Evolutionary conservation across 2,888 invertebrate species (phyloP), one percentile per base, ranked within the genome.

Genomic region (Tipula unca): DNA sequence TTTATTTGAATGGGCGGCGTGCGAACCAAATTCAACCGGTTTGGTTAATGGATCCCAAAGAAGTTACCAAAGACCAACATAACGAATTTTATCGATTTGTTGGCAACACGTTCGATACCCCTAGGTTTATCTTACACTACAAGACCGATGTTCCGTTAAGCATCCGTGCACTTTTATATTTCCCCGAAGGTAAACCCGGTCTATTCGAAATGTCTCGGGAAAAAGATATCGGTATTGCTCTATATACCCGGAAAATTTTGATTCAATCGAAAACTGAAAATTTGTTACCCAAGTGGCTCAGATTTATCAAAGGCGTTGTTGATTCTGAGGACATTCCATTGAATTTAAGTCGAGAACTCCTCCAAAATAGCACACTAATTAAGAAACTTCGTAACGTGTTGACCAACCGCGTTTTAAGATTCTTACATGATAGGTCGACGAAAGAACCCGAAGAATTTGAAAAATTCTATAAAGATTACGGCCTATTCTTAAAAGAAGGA

Each of bases 251-350:
- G 85, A 98, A 98, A 91, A 95, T 99, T 86, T 92, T 99, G 86
- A 98, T 99, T 87, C 97, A 98, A 91, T 95, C 94, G 88, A 96
- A 95, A 89, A 96, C 97, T 0, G 97, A 97, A 86, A 96, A 97
- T 89, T 94, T 99, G 87, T 91, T 99, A 87, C 98, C 98, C 0
- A 97, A 97, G 89, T 99, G 98, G 97, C 92, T 99, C 88, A 93
- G 99, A 88, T 99, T 99, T 91, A 93, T 99, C 1, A 98, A 98
- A 93, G 99, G 98, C 89, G 98, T 99, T 36, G 98, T 99, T 17
- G 99, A 99, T 92, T 98, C 98, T 0, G 99, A 99, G 92, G 99
- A 99, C 91, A 98, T 99, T 92, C 99, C 99, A 82, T 92, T 99
- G 86, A 99, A 99, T 93, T 93, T 99, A 87, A 99, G 98, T 90